Percentiles rank a stretch among this genome's conserved stretches.
These are phyloP conservation scores for Pegoplata infirma DNA, from an alignment of 2,888 invertebrate species.

Conservation along the genomic window DNA sequence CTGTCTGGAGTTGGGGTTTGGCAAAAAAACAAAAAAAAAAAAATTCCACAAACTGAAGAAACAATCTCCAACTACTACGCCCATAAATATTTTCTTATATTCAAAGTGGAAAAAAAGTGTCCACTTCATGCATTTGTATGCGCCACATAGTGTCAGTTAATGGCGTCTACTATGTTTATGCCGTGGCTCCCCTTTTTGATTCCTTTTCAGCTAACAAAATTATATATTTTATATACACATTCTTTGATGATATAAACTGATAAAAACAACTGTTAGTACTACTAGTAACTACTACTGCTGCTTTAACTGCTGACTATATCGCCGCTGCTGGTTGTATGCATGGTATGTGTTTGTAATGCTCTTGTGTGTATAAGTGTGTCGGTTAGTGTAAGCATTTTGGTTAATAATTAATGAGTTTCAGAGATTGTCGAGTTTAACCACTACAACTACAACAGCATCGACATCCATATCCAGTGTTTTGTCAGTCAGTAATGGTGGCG, in stretches of 20 bases:
- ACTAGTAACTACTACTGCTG: neutral
- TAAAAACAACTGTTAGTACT: neutral
- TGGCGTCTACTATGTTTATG: constrained; percentile 20
- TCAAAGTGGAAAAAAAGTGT: constrained; percentile 42
- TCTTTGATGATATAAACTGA: constrained; percentile 28
- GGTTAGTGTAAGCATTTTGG: constrained; percentile 69
- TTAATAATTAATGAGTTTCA: constrained; percentile 74
- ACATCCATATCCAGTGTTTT: constrained; percentile 41
- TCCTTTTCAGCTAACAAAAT: neutral
- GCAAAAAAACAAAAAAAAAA: neutral
- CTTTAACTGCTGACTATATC: too few species aligned
- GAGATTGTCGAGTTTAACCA: constrained; percentile 51
- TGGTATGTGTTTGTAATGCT: constrained; percentile 39
- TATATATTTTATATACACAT: constrained; percentile 35
- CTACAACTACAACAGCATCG: constrained; percentile 38
- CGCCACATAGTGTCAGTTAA: constrained; percentile 39
- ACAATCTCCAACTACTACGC: constrained; percentile 49
- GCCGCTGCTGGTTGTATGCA: neutral
- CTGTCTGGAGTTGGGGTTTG: neutral
- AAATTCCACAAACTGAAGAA: neutral
- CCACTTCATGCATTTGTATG: constrained; percentile 56
- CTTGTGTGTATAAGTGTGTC: constrained; percentile 28
- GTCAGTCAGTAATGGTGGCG: constrained; percentile 36
- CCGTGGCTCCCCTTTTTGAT: neutral
- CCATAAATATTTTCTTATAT: constrained; percentile 38